Conservation (phyloP, 2,797 vertebrate species). For the Myioborus miniatus region DNA sequence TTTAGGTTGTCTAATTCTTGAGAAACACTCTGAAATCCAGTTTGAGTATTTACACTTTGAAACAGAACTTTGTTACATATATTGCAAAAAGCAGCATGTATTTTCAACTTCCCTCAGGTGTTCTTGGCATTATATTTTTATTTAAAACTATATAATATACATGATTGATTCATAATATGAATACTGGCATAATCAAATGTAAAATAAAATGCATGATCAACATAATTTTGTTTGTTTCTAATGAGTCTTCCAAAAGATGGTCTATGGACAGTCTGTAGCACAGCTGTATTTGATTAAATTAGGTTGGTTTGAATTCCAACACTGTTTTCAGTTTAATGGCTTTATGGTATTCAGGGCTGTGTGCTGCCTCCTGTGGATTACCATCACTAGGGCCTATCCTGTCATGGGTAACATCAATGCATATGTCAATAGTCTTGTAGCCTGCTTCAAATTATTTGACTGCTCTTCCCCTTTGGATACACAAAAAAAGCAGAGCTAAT, state of each 20-base stretch:
- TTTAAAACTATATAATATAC: not conserved
- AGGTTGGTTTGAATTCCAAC: not conserved
- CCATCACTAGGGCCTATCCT: not conserved
- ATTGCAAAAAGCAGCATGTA: not conserved
- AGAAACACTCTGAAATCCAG: not conserved
- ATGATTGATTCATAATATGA: not conserved
- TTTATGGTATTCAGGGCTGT: not conserved
- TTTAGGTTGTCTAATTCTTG: not conserved
- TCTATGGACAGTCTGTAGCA: not conserved
- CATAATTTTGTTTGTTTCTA: not conserved
- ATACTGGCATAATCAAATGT: not conserved
- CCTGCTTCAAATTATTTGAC: not conserved
- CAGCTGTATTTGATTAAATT: not conserved
- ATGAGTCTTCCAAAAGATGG: not conserved
- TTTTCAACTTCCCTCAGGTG: not conserved
- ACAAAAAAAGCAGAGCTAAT: not conserved
- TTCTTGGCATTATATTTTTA: not conserved
- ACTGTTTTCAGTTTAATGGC: not conserved
- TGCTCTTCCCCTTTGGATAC: not conserved
- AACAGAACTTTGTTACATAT: not conserved
- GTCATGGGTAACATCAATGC: not conserved
- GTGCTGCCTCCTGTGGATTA: not conserved
- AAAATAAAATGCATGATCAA: not conserved
- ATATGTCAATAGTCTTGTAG: not conserved
- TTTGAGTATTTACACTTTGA: not conserved